These are phyloP conservation scores for Liposcelis brunnea DNA, from an alignment of 2,888 invertebrate species.

Conservation along the genomic window DNA sequence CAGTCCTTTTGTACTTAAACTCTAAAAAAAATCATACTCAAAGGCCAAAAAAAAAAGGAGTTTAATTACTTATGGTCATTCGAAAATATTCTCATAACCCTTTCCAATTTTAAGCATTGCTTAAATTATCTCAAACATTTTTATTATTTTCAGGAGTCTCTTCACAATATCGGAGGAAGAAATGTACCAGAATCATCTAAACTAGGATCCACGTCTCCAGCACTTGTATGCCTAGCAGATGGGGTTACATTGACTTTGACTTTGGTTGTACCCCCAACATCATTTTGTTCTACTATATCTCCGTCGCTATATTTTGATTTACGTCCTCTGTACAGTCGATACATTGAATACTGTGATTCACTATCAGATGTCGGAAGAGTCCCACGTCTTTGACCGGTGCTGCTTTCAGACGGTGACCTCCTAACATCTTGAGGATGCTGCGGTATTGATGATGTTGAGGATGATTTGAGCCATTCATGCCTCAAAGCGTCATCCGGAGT, in stretches of 20 bases:
- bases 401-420: slow-evolving; percentile 27
- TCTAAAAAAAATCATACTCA: too few relatives aligned
- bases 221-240: neutral
- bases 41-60: too few relatives aligned
- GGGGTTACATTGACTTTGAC: slow-evolving; percentile 3
- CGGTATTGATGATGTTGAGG: slow-evolving; percentile 27
- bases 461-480: slow-evolving; percentile 67
- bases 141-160: too few relatives aligned
- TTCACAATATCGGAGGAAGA: slow-evolving; percentile 42
- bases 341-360: slow-evolving; percentile 26
- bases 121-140: too few relatives aligned
- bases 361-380: slow-evolving; percentile 19
- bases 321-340: slow-evolving; percentile 25
- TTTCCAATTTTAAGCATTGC: too few relatives aligned
- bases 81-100: too few relatives aligned
- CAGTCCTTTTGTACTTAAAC: too few relatives aligned
- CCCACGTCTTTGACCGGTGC: slow-evolving; percentile 33
- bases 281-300: slow-evolving; percentile 10
- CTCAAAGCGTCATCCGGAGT: slow-evolving; percentile 79
- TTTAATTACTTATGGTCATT: too few relatives aligned
- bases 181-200: slow-evolving; percentile 45
- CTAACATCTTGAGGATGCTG: slow-evolving; percentile 22
- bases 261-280: slow-evolving; percentile 18
- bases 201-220: slow-evolving; percentile 25
- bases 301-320: slow-evolving; percentile 18